A percentile compares a stretch with the other conserved stretches of the same genome.
Evolutionary conservation across 2,113 vertebrate genomes (phyloP).

Genomic region (Puffinus mauretanicus): DNA sequence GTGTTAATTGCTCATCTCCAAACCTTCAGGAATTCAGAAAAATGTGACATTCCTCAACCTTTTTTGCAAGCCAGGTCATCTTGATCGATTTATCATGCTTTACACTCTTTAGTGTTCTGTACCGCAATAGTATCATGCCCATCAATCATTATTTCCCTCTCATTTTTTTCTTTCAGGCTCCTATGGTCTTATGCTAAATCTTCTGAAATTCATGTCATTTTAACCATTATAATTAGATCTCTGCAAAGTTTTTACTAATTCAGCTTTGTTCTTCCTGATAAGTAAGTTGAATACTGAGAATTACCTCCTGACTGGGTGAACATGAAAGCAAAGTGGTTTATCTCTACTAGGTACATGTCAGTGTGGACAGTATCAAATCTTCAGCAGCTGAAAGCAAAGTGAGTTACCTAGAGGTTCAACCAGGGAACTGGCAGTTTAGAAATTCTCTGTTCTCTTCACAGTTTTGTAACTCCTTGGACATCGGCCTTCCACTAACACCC

Average conservation of each 20-base stretch:
- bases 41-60: background rate
- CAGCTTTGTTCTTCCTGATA: background rate
- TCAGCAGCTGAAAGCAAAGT: background rate
- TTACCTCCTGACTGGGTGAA: background rate
- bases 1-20: background rate
- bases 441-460: background rate
- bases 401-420: background rate
- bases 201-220: slow-evolving; percentile 15
- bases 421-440: background rate
- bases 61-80: background rate
- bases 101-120: background rate
- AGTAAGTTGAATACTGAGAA: background rate
- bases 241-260: background rate
- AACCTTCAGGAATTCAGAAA: background rate
- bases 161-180: background rate
- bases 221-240: background rate
- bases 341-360: background rate
- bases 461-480: background rate
- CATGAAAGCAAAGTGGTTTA: background rate
- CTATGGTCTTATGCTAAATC: slow-evolving; percentile 1
- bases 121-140: background rate
- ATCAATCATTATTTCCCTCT: slow-evolving; percentile 37
- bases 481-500: background rate
- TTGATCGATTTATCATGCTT: slow-evolving; percentile 5
- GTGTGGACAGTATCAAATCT: background rate